Evolutionary conservation across 2,113 vertebrate species (phyloP).

Genomic region (Daphoenositta chrysoptera): DNA sequence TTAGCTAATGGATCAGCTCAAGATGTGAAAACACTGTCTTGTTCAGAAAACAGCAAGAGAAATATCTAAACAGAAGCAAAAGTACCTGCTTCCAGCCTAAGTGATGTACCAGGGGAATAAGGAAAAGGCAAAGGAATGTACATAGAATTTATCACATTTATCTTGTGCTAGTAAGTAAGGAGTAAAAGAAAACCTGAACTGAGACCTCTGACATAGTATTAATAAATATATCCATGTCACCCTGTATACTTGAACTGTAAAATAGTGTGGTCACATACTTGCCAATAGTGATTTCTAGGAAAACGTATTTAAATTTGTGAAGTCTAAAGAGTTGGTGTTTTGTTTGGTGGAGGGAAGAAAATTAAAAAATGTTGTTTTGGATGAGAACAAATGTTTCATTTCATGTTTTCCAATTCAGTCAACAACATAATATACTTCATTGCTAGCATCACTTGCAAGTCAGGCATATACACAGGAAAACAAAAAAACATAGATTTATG

Average conservation of each 20-base stretch:
- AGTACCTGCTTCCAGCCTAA: neutral
- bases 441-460: neutral
- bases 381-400: conserved; percentile 32
- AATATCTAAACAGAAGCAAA: neutral
- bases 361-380: conserved; percentile 14
- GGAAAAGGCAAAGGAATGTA: neutral
- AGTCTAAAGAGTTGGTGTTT: neutral
- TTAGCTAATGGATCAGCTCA: neutral
- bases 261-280: neutral
- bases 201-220: neutral
- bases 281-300: neutral
- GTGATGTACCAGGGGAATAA: neutral
- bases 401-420: neutral
- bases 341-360: neutral
- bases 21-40: neutral
- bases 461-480: neutral
- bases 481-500: neutral
- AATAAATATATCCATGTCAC: neutral
- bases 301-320: neutral
- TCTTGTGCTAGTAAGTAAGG: neutral
- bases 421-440: conserved; percentile 1
- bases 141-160: neutral
- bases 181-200: neutral
- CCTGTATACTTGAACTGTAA: neutral
- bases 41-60: neutral